A percentile compares a stretch with the other conserved stretches of the same genome.
Evolutionary conservation across 2,797 vertebrate genomes (phyloP).

Genomic region (Pelobates cultripes): DNA sequence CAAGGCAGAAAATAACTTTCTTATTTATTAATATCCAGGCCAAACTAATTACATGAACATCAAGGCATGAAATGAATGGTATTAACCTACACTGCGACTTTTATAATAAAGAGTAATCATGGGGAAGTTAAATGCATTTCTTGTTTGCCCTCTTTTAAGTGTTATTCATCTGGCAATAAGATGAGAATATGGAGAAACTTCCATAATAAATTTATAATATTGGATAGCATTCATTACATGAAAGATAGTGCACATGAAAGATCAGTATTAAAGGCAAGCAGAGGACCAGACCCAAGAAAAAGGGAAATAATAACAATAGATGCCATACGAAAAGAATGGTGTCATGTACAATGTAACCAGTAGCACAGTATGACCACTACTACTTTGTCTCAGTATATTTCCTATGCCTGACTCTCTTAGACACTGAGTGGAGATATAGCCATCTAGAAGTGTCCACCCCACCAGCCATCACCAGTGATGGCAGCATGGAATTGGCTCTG

Average conservation of each 20-base stretch:
- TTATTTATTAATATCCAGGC: constrained; percentile 20
- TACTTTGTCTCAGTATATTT: too few relatives aligned
- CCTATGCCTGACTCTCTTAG: too few relatives aligned
- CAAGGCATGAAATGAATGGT: constrained; percentile 29
- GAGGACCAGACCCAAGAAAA: too few relatives aligned
- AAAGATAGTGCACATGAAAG: neutral
- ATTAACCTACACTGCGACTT: constrained; percentile 21
- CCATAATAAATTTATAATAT: neutral
- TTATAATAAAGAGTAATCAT: constrained; percentile 11
- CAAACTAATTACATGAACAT: constrained; percentile 27
- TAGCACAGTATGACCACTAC: too few relatives aligned
- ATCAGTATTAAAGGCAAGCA: too few relatives aligned
- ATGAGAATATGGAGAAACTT: neutral
- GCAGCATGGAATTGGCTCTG: too few relatives aligned
- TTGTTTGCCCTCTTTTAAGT: neutral
- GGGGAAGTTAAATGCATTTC: neutral
- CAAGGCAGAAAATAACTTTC: constrained; percentile 21
- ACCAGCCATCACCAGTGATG: too few relatives aligned
- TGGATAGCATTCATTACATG: neutral
- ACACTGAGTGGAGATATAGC: too few relatives aligned
- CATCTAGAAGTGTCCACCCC: too few relatives aligned
- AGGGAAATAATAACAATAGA: too few relatives aligned
- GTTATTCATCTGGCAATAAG: neutral
- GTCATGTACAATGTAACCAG: too few relatives aligned
- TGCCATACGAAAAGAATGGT: too few relatives aligned